Conservation (phyloP, 2,797 vertebrate species). For the Pangasius larnaudii region DNA sequence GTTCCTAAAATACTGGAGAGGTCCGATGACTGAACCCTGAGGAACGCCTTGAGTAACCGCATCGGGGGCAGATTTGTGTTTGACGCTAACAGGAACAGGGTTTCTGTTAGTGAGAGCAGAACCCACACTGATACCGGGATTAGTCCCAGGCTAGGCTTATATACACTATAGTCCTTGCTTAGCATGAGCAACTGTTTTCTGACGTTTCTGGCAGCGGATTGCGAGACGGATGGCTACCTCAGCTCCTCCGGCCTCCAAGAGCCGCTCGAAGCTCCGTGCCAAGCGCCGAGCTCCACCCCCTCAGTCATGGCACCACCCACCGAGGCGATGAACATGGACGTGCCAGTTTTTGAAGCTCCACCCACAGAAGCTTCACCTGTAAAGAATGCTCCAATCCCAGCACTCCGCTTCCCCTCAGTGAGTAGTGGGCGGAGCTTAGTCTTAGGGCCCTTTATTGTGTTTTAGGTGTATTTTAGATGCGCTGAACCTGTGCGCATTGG, state of each 20-base stretch:
- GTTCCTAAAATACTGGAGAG: too few relatives aligned
- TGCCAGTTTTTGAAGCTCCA: conserved; percentile 25
- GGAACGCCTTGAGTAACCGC: too few relatives aligned
- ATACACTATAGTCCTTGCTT: not conserved
- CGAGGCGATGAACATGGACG: conserved; percentile 23
- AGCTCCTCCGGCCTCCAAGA: conserved; percentile 80
- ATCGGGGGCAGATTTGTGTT: not conserved
- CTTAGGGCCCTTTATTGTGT: not conserved
- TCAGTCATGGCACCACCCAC: not conserved
- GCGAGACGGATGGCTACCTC: conserved; percentile 81
- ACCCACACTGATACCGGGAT: not conserved
- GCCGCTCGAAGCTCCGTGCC: conserved; percentile 60
- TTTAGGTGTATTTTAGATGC: not conserved
- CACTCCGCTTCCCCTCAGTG: conserved; percentile 83
- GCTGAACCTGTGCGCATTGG: not conserved
- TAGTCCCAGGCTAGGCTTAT: not conserved
- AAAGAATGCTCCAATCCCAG: conserved; percentile 60
- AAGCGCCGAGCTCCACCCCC: not conserved
- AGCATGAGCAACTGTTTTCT: not conserved
- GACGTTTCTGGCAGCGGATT: conserved; percentile 74
- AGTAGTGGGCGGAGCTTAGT: conserved; percentile 50
- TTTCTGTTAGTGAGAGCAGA: too few relatives aligned
- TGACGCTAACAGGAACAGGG: too few relatives aligned
- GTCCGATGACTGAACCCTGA: too few relatives aligned
- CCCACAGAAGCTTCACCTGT: conserved; percentile 53